Base-by-base conservation (phyloP, 2,888 invertebrate species). In the Cerastis rubricosa region DNA sequence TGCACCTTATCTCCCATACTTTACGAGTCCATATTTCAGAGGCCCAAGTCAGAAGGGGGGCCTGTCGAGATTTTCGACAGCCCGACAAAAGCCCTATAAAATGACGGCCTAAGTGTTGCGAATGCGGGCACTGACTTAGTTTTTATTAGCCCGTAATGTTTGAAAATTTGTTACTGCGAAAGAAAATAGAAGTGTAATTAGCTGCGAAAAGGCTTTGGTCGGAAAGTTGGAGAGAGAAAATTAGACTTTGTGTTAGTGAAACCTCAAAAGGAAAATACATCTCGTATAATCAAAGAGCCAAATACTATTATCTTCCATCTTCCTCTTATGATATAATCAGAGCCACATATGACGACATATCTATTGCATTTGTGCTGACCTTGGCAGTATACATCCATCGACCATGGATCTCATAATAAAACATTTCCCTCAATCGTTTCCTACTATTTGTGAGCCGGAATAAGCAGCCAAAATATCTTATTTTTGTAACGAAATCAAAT, bases 1-100 rank as follows among this genome's bases (percentile, higher is more conserved):
- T 81, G 76, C 87, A 88, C 89, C 90, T 90, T 91, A 91, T 90
- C 91, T 89, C 64, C 75, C 71, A 73, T 81, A 81, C 67, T 87
- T 88, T 87, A 87, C 80, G 86, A 79, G 78, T 84, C 78, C 76
- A 84, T 87, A 88, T 86, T 88, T 88, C 63, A 85, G 76, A 66
- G 25, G 59, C 25, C 81, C 22, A 45, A 78, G 43, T 51, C 25
- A 61, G 69, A n/a, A 68, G 43, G 68, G 67, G 17, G 61, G 68
- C 61, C 43, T 65, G 68, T 76, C 70, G 85, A 79, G 85, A 88
- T 81, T 87, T 86, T 76, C 76, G 85, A 85, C 76, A 80, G 59
- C 76, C 75, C 73, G 78, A 81, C 78, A 78, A n/a, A n/a, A n/a
- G n/a, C n/a, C n/a, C n/a, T n/a, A 77, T 82, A 81, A 83, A 86